A percentile compares a stretch with the other conserved stretches of the same genome.
phyloP scores from a whole-genome alignment of 2,888 invertebrate genomes.

The Pristionchus fissidentatus region DNA sequence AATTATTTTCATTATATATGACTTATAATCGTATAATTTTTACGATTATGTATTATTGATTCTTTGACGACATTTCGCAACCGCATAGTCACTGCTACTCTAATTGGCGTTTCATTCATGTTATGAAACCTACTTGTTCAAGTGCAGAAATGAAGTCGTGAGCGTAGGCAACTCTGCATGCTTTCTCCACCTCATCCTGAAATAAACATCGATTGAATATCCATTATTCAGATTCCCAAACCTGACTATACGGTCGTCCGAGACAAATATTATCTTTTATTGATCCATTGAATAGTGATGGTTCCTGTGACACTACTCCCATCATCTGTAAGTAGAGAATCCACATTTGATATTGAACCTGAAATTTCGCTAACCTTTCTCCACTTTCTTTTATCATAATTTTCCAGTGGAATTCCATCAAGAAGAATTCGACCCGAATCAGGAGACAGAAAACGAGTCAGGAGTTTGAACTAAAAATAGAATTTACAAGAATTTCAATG shows the following conservation, averaged over 20 bases:
- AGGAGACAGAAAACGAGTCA: conserved; percentile 29
- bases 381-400: background rate
- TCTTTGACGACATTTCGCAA: too few relatives aligned
- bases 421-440: conserved; percentile 22
- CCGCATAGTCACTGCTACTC: too few relatives aligned
- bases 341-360: background rate
- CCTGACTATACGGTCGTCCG: too few relatives aligned
- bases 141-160: conserved; percentile 36
- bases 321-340: background rate
- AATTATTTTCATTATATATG: background rate
- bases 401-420: background rate
- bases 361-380: background rate
- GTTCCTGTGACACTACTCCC: conserved; percentile 44
- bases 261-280: conserved; percentile 34
- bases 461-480: conserved; percentile 6
- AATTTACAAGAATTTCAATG: background rate
- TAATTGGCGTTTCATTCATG: background rate
- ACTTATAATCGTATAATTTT: too few relatives aligned
- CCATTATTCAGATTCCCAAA: too few relatives aligned
- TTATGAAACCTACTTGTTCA: background rate
- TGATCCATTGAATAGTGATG: conserved; percentile 23
- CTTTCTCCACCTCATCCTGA: conserved; percentile 6
- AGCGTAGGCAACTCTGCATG: conserved; percentile 5
- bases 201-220: too few relatives aligned
- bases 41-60: background rate